phyloP scores from a whole-genome alignment of 2,888 invertebrate genomes.

The Cyaniris semiargus region DNA sequence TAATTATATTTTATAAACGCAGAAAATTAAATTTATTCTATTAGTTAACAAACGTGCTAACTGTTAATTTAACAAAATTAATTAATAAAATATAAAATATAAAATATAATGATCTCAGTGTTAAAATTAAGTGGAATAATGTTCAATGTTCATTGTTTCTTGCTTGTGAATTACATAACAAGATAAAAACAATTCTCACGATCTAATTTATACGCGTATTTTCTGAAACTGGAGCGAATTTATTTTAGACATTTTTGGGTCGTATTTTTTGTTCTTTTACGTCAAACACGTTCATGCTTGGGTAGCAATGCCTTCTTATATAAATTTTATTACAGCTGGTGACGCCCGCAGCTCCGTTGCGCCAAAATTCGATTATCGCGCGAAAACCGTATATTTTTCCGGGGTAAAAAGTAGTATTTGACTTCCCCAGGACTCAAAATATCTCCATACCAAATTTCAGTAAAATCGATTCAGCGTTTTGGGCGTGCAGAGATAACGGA shows the following conservation, averaged over 20 bases:
- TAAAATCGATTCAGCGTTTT: too few relatives aligned
- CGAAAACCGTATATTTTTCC: too few relatives aligned
- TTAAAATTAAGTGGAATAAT: neutral
- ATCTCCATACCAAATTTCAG: too few relatives aligned
- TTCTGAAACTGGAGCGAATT: neutral
- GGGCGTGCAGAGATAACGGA: too few relatives aligned
- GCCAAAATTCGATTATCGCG: too few relatives aligned
- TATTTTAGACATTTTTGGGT: neutral
- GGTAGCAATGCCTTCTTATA: too few relatives aligned
- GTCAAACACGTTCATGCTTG: neutral
- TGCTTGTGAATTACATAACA: neutral
- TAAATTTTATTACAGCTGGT: too few relatives aligned
- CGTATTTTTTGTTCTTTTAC: neutral
- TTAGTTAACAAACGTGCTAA: neutral
- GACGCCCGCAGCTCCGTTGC: too few relatives aligned
- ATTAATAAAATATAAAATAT: neutral
- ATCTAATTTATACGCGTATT: neutral
- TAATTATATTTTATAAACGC: neutral
- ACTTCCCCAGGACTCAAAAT: too few relatives aligned
- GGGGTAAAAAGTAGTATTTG: too few relatives aligned
- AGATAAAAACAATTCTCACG: constrained; percentile 2
- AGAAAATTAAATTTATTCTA: neutral
- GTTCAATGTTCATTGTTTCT: neutral
- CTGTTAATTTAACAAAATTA: neutral
- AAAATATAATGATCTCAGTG: neutral